These are phyloP conservation scores for Salmo trutta DNA, from an alignment of 2,797 vertebrate species.

Conservation along the genomic window DNA sequence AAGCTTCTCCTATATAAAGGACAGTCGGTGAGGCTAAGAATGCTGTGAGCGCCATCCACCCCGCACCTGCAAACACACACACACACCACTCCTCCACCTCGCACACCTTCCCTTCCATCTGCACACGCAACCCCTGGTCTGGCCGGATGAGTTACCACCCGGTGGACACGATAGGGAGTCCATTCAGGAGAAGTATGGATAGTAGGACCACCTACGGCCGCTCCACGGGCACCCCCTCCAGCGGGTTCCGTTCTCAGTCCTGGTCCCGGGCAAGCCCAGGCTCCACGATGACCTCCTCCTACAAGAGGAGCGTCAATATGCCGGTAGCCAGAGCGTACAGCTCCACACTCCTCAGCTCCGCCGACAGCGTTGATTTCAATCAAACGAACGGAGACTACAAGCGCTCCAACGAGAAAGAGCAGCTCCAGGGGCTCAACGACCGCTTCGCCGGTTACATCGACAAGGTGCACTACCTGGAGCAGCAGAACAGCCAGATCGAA, in stretches of 20 bases:
- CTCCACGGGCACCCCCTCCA: conserved; percentile 82
- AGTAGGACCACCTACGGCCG: conserved; percentile 86
- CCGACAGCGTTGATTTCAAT: conserved; percentile 87
- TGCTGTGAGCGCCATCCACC: conserved; percentile 80
- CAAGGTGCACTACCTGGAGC: conserved; percentile 96
- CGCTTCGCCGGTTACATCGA: conserved; percentile 97
- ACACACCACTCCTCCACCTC: conserved; percentile 35
- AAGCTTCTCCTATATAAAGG: conserved; percentile 82
- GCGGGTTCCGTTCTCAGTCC: conserved; percentile 91
- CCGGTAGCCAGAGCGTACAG: conserved; percentile 79
- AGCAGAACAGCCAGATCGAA: conserved; percentile 97
- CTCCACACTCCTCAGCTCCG: conserved; percentile 83
- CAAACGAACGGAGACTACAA: conserved; percentile 89
- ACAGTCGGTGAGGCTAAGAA: conserved; percentile 52
- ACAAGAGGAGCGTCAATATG: conserved; percentile 71
- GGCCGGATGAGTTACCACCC: conserved; percentile 92
- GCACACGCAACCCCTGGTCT: conserved; percentile 50
- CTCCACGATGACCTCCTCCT: conserved; percentile 57
- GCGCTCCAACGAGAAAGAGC: conserved; percentile 94
- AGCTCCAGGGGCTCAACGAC: conserved; percentile 96
- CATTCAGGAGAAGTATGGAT: conserved; percentile 90
- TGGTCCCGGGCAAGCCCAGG: conserved; percentile 87
- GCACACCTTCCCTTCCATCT: conserved; percentile 32
- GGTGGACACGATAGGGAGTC: conserved; percentile 86
- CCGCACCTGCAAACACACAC: conserved; percentile 43